These are phyloP conservation scores for Xestobium rufovillosum DNA, from an alignment of 2,888 invertebrate genomes.

Conservation along the genomic window DNA sequence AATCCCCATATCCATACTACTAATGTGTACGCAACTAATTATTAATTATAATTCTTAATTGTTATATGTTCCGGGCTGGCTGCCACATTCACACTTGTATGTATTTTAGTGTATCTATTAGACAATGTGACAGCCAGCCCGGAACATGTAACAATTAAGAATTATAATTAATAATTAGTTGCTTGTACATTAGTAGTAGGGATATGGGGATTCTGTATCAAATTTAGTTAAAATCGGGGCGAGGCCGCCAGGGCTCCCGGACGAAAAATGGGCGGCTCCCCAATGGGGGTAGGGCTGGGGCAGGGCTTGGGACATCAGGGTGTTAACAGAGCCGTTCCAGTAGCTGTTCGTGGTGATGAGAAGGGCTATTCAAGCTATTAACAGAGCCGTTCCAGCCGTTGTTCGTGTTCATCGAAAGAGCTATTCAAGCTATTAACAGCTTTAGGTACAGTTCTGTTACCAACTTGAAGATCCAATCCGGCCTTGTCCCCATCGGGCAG, in stretches of 20 bases:
- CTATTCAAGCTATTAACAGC: not conserved
- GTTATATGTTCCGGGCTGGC: too few species aligned
- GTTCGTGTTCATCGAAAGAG: not conserved
- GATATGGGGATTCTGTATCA: too few species aligned
- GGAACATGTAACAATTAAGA: not conserved
- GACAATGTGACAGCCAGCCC: too few species aligned
- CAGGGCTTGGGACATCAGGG: constrained; percentile 7
- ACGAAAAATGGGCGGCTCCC: too few species aligned
- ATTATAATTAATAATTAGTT: too few species aligned
- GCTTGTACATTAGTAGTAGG: too few species aligned
- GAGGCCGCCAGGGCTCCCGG: too few species aligned
- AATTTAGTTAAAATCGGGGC: too few species aligned
- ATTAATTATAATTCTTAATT: constrained; percentile 1
- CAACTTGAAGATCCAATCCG: not conserved
- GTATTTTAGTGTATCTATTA: not conserved
- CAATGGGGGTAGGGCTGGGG: too few species aligned
- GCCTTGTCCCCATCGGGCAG: not conserved
- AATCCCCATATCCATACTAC: too few species aligned
- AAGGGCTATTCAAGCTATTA: too few species aligned
- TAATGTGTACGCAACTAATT: too few species aligned
- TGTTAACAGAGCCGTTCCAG: constrained; percentile 5
- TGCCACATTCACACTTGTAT: not conserved
- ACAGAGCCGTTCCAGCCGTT: constrained; percentile 5
- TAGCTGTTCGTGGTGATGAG: constrained; percentile 7
- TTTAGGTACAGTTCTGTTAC: not conserved